Evolutionary conservation across 2,113 vertebrate genomes (phyloP).

Genomic region (Austrofundulus limnaeus): DNA sequence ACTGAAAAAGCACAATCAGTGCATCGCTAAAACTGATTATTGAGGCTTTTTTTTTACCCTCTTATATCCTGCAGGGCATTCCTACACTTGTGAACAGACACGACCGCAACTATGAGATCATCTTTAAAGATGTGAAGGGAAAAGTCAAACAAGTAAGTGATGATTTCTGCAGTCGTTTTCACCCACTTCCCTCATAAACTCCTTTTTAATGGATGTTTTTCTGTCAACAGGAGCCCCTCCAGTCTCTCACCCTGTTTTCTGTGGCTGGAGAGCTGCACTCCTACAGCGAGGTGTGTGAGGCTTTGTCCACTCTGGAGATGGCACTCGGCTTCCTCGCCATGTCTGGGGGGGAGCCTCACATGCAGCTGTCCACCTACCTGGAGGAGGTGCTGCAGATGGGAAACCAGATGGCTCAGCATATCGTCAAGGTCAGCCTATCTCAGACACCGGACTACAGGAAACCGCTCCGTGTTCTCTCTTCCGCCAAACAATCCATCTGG

Average conservation of each 20-base stretch:
- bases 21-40: background rate
- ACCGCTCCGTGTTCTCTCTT: background rate
- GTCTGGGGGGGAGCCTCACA: conserved; percentile 80
- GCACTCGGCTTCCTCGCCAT: conserved; percentile 89
- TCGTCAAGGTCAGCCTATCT: conserved; percentile 82
- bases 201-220: background rate
- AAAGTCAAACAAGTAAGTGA: conserved; percentile 85
- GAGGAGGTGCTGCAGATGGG: conserved; percentile 86
- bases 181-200: background rate
- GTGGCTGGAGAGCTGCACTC: conserved; percentile 86
- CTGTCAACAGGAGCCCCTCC: conserved; percentile 80
- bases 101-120: conserved; percentile 89
- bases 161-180: background rate
- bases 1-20: background rate
- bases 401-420: conserved; percentile 80
- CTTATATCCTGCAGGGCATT: conserved; percentile 80
- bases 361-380: conserved; percentile 83
- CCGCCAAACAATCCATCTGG: background rate
- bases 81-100: conserved; percentile 88
- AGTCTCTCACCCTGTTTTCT: conserved; percentile 69
- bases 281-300: conserved; percentile 91
- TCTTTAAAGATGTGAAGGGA: conserved; percentile 83
- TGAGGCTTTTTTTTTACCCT: background rate
- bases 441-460: conserved; percentile 8
- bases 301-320: conserved; percentile 84